Evolutionary conservation across 2,888 invertebrate genomes (phyloP).

Genomic region (Trachelus iudaicus): DNA sequence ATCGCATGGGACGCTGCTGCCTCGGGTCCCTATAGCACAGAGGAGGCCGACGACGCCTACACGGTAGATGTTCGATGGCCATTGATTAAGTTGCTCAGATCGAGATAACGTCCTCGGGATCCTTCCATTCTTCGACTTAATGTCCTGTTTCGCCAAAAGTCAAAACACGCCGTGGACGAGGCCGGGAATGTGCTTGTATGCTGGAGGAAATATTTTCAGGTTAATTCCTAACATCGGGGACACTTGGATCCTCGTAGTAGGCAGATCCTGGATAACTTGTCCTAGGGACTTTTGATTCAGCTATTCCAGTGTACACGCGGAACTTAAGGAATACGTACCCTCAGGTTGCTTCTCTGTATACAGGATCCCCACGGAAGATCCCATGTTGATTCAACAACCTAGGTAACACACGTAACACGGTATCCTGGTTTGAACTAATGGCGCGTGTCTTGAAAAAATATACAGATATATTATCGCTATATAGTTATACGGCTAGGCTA

Average conservation of each 20-base stretch:
- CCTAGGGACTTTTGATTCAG: background rate
- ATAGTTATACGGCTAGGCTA: background rate
- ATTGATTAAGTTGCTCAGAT: slow-evolving; percentile 53
- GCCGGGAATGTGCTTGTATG: background rate
- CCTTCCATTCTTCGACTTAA: slow-evolving; percentile 8
- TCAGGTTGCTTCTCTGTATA: background rate
- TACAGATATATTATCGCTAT: background rate
- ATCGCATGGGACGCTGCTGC: background rate
- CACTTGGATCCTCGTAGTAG: background rate
- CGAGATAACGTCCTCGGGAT: slow-evolving; percentile 45
- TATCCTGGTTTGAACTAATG: slow-evolving; percentile 35
- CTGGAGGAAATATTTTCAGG: background rate
- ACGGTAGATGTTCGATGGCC: slow-evolving; percentile 41
- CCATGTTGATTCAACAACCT: background rate
- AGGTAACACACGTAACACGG: background rate
- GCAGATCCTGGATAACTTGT: background rate
- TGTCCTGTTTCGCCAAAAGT: background rate
- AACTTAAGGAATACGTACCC: background rate
- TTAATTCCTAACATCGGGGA: background rate
- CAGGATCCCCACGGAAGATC: background rate
- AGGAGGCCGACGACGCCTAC: slow-evolving; percentile 36
- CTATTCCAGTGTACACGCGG: background rate
- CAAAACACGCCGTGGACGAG: background rate
- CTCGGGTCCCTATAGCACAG: background rate
- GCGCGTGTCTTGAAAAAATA: slow-evolving; percentile 34